Conservation (phyloP, 1,140 invertebrate genomes). For the Brachionus plicatilis region DNA sequence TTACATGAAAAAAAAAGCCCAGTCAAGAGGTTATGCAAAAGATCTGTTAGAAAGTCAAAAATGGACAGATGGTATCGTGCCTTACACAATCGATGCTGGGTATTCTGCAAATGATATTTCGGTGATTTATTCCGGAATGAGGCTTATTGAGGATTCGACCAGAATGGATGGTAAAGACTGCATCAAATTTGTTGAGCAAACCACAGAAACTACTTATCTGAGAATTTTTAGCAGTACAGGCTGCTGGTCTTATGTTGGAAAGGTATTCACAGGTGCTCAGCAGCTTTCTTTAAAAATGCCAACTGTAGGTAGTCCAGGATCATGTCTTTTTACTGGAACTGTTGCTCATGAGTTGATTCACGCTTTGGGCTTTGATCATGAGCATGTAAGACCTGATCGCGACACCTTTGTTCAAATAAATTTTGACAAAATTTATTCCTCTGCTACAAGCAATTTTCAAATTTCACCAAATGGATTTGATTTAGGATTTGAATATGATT, state of each 20-base stretch:
- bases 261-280: not conserved
- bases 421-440: not conserved
- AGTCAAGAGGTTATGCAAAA: not conserved
- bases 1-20: not conserved
- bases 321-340: conserved; percentile 63
- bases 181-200: not conserved
- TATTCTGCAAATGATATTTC: not conserved
- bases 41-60: not conserved
- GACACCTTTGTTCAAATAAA: conserved; percentile 63
- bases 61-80: not conserved
- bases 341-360: conserved; percentile 97
- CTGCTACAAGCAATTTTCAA: not conserved
- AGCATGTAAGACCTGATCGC: conserved; percentile 91
- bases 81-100: not conserved
- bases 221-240: not conserved
- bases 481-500: conserved; percentile 63
- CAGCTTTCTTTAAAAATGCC: not conserved
- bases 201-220: not conserved
- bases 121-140: not conserved
- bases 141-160: not conserved
- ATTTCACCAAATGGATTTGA: not conserved
- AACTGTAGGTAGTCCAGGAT: not conserved
- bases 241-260: not conserved
- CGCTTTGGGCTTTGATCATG: conserved; percentile 96
- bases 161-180: too few species aligned